These are phyloP conservation scores for Hypanus sabinus DNA, from an alignment of 2,113 vertebrate genomes.

Conservation along the genomic window DNA sequence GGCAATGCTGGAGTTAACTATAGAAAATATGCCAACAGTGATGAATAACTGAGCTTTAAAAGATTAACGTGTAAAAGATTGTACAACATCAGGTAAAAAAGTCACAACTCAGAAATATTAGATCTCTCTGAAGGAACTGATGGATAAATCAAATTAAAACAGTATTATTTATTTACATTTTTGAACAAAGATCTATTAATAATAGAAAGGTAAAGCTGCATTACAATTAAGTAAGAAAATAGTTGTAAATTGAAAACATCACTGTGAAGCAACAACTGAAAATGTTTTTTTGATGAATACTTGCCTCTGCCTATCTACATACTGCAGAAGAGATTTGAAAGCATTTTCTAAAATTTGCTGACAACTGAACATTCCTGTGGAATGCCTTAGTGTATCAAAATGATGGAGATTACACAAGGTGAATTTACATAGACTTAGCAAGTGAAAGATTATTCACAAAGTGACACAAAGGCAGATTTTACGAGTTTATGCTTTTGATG, in stretches of 20 bases:
- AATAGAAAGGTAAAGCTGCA: neutral
- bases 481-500: neutral
- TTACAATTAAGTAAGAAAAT: neutral
- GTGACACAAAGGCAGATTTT: neutral
- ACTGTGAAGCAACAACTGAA: neutral
- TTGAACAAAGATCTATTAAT: neutral
- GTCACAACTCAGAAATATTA: neutral
- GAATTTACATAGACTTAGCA: neutral
- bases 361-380: neutral
- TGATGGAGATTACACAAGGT: neutral
- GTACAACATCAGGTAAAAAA: neutral
- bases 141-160: neutral
- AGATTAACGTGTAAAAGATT: neutral
- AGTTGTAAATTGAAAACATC: neutral
- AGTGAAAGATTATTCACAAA: neutral
- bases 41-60: neutral
- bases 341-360: neutral
- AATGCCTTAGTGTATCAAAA: neutral
- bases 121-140: neutral
- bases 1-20: neutral
- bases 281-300: neutral
- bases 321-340: slow-evolving; percentile 12
- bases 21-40: neutral
- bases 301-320: neutral
- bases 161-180: neutral